A percentile compares a stretch with the other conserved stretches of the same genome.
phyloP scores from a whole-genome alignment of 1,140 invertebrate genomes.

The Drosophila pseudoobscura region DNA sequence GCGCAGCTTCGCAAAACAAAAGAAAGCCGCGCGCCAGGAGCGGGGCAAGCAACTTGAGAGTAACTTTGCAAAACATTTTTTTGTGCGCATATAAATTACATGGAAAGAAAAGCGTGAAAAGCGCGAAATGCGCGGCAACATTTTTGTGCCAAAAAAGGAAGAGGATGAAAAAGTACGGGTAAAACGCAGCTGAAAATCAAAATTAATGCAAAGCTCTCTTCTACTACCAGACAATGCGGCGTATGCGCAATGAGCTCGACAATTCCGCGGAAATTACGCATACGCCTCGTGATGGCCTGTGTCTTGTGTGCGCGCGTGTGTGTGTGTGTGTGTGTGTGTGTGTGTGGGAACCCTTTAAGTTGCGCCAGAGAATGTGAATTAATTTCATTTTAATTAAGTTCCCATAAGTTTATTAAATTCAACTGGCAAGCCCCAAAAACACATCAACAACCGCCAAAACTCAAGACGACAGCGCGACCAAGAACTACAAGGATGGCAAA shows the following conservation, averaged over 20 bases:
- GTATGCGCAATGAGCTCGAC: slow-evolving; percentile 61
- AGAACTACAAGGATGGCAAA: slow-evolving; percentile 13
- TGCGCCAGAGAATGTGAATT: slow-evolving; percentile 54
- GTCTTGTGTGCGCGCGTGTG: slow-evolving; percentile 7
- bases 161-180: slow-evolving; percentile 31
- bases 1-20: slow-evolving; percentile 63
- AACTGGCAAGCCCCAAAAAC: slow-evolving; percentile 34
- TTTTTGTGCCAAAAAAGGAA: slow-evolving; percentile 28
- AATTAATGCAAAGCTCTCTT: slow-evolving; percentile 69
- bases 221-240: slow-evolving; percentile 54
- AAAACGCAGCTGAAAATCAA: slow-evolving; percentile 58
- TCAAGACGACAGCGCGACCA: slow-evolving; percentile 3
- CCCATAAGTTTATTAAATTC: slow-evolving; percentile 63
- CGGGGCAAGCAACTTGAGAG: slow-evolving; percentile 33
- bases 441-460: slow-evolving; percentile 29
- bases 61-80: slow-evolving; percentile 70
- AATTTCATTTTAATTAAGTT: slow-evolving; percentile 76
- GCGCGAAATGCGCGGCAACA: slow-evolving; percentile 28
- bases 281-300: slow-evolving; percentile 25
- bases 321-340: slow-evolving; percentile 18
- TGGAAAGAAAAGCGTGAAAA: slow-evolving; percentile 25
- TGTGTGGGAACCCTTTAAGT: slow-evolving; percentile 29
- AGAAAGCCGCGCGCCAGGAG: slow-evolving; percentile 21
- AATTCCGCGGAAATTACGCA: slow-evolving; percentile 50
- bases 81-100: slow-evolving; percentile 68